Percentiles rank a stretch among this genome's conserved stretches.
phyloP scores from a whole-genome alignment of 1,140 invertebrate genomes.

The Drosophila yakuba region DNA sequence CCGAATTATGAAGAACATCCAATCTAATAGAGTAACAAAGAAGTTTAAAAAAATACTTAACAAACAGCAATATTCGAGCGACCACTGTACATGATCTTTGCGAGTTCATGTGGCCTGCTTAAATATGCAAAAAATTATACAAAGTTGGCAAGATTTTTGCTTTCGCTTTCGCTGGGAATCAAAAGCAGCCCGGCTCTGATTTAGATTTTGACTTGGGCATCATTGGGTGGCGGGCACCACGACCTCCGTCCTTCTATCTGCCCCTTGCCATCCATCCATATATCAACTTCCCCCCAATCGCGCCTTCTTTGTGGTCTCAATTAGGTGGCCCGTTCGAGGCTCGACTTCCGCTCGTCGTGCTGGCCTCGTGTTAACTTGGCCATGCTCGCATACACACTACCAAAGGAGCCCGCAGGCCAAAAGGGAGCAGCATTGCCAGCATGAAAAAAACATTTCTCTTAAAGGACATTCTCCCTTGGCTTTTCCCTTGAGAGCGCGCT shows the following conservation, averaged over 20 bases:
- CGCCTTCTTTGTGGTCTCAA: constrained; percentile 66
- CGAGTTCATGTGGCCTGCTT: constrained; percentile 25
- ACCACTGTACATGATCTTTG: constrained; percentile 9
- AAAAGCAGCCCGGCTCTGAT: constrained; percentile 40
- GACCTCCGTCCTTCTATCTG: constrained; percentile 2
- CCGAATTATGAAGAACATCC: not conserved
- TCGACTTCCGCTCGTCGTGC: constrained; percentile 38
- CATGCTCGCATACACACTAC: constrained; percentile 56
- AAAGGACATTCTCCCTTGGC: constrained; percentile 11
- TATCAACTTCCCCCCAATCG: constrained; percentile 18
- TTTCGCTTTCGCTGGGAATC: constrained; percentile 48
- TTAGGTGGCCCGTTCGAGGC: constrained; percentile 52
- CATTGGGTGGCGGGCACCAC: constrained; percentile 4
- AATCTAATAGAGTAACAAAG: not conserved
- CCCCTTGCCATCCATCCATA: constrained; percentile 17
- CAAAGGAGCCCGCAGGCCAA: constrained; percentile 31
- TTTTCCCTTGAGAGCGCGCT: not conserved
- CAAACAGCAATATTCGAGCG: not conserved
- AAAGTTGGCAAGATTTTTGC: constrained; percentile 48
- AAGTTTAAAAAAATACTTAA: not conserved
- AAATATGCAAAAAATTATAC: constrained; percentile 53
- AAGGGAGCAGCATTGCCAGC: constrained; percentile 42
- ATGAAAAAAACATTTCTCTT: constrained; percentile 13
- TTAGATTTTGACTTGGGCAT: constrained; percentile 43
- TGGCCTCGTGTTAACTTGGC: constrained; percentile 47